These are phyloP conservation scores for Beris chalybata DNA, from an alignment of 2,888 invertebrate species.

Conservation along the genomic window DNA sequence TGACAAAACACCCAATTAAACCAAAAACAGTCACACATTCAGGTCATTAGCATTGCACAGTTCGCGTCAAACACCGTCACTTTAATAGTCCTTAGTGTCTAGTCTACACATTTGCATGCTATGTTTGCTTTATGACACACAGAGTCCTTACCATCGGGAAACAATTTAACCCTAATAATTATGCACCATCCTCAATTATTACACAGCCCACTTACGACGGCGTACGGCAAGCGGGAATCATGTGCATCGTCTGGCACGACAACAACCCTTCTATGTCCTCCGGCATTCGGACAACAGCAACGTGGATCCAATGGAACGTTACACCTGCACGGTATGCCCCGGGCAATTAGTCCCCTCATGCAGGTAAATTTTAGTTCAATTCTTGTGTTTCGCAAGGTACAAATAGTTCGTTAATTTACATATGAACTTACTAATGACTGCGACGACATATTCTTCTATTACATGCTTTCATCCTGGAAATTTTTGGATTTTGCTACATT, in stretches of 20 bases:
- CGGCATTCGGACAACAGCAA: slow-evolving; percentile 46
- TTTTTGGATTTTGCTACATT: slow-evolving; percentile 14
- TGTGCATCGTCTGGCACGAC: slow-evolving; percentile 79
- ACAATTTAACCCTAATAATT: slow-evolving; percentile 11
- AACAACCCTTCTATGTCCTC: slow-evolving; percentile 68
- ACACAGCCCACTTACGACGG: slow-evolving; percentile 67
- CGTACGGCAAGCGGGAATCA: slow-evolving; percentile 73
- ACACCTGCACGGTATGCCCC: slow-evolving; percentile 51
- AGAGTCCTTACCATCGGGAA: not conserved
- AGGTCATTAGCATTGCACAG: no score
- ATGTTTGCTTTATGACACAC: not conserved
- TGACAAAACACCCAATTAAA: no score
- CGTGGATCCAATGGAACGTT: slow-evolving; percentile 54
- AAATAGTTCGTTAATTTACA: no score
- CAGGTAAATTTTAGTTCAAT: slow-evolving; percentile 45
- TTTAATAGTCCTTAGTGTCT: no score
- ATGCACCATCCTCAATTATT: not conserved
- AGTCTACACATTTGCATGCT: no score
- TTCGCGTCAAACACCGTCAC: no score
- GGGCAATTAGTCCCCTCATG: slow-evolving; percentile 55
- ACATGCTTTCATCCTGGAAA: slow-evolving; percentile 1
- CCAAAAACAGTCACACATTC: no score
- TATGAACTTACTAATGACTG: no score
- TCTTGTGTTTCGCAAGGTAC: slow-evolving; percentile 10
- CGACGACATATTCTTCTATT: slow-evolving; percentile 9